Conservation (phyloP, 2,797 vertebrate species). For the Notamacropus eugenii region DNA sequence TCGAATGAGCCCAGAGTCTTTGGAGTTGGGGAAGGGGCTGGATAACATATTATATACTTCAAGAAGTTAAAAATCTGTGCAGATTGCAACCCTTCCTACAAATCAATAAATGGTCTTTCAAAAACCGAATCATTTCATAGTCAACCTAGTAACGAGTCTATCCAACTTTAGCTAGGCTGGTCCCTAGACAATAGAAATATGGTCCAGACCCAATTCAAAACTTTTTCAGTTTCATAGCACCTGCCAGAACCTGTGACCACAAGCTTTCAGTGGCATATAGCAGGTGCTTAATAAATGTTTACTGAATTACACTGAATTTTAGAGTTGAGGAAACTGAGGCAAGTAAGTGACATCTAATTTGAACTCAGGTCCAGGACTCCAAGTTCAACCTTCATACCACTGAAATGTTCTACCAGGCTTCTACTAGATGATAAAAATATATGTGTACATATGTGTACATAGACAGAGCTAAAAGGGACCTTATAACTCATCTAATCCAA, state of each 20-base stretch:
- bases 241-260: not conserved
- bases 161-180: not conserved
- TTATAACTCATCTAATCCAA: not conserved
- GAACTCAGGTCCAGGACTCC: not conserved
- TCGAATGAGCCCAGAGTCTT: not conserved
- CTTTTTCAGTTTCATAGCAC: not conserved
- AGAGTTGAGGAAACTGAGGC: not conserved
- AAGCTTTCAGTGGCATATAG: not conserved
- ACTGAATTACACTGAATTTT: not conserved
- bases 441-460: not conserved
- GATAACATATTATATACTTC: not conserved
- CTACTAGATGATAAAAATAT: not conserved
- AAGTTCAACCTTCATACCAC: not conserved
- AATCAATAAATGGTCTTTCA: not conserved
- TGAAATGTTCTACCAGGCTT: not conserved
- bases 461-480: not conserved
- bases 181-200: not conserved
- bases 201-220: not conserved
- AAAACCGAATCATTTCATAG: not conserved
- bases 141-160: not conserved
- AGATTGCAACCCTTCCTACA: not conserved
- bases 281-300: not conserved
- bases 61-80: not conserved
- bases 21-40: not conserved
- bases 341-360: not conserved